Evolutionary conservation across 2,113 vertebrate genomes (phyloP), one percentile per base, ranked within the genome.

Genomic region (Megalops atlanticus): DNA sequence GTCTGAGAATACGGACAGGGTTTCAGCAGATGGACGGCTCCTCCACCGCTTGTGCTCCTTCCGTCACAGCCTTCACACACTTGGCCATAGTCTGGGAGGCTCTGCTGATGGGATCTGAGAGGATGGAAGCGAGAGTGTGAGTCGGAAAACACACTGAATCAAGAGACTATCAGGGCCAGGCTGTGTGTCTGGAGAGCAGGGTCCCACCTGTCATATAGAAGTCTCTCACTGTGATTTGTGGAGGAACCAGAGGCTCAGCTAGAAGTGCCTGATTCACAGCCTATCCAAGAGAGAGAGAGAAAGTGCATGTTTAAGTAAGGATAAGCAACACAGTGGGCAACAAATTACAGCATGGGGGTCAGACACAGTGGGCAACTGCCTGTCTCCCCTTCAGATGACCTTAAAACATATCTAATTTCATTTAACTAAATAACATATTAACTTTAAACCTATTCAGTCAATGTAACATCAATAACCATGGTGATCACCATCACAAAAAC

Each of bases 1-100:
- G 14, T 43, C 47, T 39, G 7, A 33, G 41, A 43, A 36, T 86
- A 71, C 31, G 11, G 58, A 72, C 68, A 11, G 18, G 45, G 27
- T n/a, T 80, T 94, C 87, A 97, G 93, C 98, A 99, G 87, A 96
- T 93, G 31, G 97, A 94, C 4, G 97, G 97, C 76, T 99, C 97
- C 7, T 98, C 97, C 18, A 99, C 90, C 0, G 98, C 96, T 24
- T 95, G 95, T 76, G 92, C 93, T 69, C 95, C 95, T 89, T 96
- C 93, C 47, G 94, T 94, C 78, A 95, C 94, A 72, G 95, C 95
- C 91, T 95, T 95, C 77, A 96, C 92, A 91, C 95, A 96, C 81
- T 95, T 96, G 81, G 95, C 95, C 95, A 96, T 96, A 58, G 95
- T 96, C 86, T 95, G 95, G 36, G 95, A 96, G 78, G 95, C 94